phyloP scores from a whole-genome alignment of 2,113 vertebrate genomes.

The Myotis lucifugus region DNA sequence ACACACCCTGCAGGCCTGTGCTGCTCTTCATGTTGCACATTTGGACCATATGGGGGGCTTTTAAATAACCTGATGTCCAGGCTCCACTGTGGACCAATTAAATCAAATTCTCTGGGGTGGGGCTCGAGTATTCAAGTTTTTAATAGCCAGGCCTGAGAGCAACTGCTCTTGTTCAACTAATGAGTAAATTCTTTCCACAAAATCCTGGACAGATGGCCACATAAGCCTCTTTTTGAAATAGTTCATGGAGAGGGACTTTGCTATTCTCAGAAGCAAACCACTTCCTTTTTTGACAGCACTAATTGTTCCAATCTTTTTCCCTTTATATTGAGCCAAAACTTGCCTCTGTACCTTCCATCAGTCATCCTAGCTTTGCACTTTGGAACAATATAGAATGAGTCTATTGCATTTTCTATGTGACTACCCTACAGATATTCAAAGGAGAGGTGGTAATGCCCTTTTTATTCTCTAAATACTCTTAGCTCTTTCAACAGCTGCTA shows the following conservation, averaged over 20 bases:
- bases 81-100: not conserved
- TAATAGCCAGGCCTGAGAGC: not conserved
- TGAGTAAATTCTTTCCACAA: not conserved
- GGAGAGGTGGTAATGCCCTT: not conserved
- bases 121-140: not conserved
- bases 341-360: not conserved
- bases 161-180: not conserved
- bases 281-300: constrained; percentile 9
- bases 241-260: not conserved
- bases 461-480: not conserved
- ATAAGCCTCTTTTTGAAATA: not conserved
- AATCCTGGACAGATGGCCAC: not conserved
- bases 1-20: not conserved
- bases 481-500: not conserved
- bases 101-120: not conserved
- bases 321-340: not conserved
- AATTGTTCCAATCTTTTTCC: constrained; percentile 47
- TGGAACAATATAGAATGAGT: constrained; percentile 33
- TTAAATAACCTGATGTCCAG: not conserved
- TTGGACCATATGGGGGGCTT: not conserved
- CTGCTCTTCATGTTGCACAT: not conserved
- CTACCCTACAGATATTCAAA: constrained; percentile 33
- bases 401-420: constrained; percentile 59
- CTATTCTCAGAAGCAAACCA: constrained; percentile 45
- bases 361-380: not conserved